Evolutionary conservation across 1,140 invertebrate genomes (phyloP).

Genomic region (Diachasma alloeum): DNA sequence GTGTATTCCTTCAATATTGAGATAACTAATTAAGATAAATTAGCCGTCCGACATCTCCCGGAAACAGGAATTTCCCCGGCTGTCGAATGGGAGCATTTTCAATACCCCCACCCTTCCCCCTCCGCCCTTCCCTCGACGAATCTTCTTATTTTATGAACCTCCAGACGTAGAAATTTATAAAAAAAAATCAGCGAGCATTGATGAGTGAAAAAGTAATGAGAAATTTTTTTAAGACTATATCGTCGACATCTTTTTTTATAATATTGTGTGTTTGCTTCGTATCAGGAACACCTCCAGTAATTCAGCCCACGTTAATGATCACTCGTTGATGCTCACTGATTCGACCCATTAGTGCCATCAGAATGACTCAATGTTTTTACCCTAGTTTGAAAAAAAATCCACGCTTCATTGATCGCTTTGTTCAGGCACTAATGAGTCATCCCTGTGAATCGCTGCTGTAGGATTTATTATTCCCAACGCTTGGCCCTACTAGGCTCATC

Average conservation of each 20-base stretch:
- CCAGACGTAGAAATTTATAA: too few species aligned
- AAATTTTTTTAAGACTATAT: not conserved
- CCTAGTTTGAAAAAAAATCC: not conserved
- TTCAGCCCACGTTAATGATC: not conserved
- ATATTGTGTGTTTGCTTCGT: not conserved
- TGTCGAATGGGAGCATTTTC: too few species aligned
- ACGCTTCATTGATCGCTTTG: not conserved
- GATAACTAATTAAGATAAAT: too few species aligned
- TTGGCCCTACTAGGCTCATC: not conserved
- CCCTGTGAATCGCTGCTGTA: not conserved
- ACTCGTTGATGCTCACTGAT: not conserved
- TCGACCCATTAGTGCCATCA: not conserved
- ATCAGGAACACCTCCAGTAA: not conserved
- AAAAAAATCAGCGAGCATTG: not conserved
- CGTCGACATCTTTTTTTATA: not conserved
- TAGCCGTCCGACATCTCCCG: too few species aligned
- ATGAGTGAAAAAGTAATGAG: not conserved
- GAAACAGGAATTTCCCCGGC: too few species aligned
- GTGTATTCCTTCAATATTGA: too few species aligned
- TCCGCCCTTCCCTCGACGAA: too few species aligned
- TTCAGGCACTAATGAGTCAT: conserved; percentile 2
- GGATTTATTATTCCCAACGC: not conserved
- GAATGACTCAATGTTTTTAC: not conserved
- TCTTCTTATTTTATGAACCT: too few species aligned
- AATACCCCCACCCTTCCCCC: too few species aligned